Conservation (phyloP, 2,888 invertebrate genomes). For the Omphaloscelis lunosa region DNA sequence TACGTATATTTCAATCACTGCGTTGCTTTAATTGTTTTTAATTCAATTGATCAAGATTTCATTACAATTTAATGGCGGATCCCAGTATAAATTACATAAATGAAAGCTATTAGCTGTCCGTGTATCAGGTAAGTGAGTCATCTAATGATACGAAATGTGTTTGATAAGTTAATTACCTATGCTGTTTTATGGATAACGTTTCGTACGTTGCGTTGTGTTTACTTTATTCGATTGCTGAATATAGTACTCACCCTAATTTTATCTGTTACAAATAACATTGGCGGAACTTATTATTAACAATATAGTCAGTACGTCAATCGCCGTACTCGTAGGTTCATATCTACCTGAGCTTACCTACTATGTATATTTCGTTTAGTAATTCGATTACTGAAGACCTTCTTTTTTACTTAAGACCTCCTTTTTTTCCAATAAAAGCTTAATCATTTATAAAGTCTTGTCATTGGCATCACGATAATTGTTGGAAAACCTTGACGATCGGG, state of each 20-base stretch:
- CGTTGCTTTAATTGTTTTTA: not conserved
- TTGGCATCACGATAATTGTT: constrained; percentile 41
- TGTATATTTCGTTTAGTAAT: constrained; percentile 15
- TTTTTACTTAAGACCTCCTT: constrained; percentile 11
- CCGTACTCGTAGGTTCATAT: not conserved
- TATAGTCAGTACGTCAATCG: not conserved
- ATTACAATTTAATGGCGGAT: constrained; percentile 18
- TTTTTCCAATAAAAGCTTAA: constrained; percentile 34
- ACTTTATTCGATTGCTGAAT: constrained; percentile 26
- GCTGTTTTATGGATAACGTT: constrained; percentile 44
- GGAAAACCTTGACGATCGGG: constrained; percentile 40
- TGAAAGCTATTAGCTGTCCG: constrained; percentile 44
- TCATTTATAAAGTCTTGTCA: constrained; percentile 35
- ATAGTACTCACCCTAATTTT: constrained; percentile 9
- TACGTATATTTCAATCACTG: not conserved
- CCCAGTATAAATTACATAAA: constrained; percentile 38
- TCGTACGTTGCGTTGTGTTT: constrained; percentile 27
- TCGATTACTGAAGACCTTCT: constrained; percentile 9
- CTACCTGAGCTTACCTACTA: not conserved
- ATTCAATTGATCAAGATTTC: constrained; percentile 29
- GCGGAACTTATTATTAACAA: constrained; percentile 3
- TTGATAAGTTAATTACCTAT: constrained; percentile 58
- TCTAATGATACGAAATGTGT: constrained; percentile 58
- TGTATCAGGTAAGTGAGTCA: constrained; percentile 56
- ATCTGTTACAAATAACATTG: constrained; percentile 6